These are phyloP conservation scores for Trinectes maculatus DNA, from an alignment of 2,113 vertebrate species.

Conservation along the genomic window DNA sequence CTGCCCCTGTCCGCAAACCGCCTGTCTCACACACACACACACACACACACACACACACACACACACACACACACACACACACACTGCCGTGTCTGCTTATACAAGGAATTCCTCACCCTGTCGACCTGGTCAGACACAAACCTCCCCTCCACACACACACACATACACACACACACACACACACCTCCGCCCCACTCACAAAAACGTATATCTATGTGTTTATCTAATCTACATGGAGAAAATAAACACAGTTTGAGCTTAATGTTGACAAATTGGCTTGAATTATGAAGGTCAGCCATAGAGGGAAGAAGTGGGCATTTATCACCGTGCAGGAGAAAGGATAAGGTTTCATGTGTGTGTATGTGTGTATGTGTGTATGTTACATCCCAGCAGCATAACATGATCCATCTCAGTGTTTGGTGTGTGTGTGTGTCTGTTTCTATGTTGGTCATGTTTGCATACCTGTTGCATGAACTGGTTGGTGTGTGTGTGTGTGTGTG, in stretches of 20 bases:
- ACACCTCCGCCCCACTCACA: constrained; percentile 28
- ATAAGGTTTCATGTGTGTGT: constrained; percentile 43
- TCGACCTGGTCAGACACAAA: background rate
- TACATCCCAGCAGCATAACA: constrained; percentile 54
- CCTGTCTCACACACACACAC: constrained; percentile 41
- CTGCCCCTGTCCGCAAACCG: constrained; percentile 48
- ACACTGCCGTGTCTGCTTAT: constrained; percentile 66
- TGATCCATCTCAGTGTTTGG: too few species aligned
- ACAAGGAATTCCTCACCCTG: constrained; percentile 67
- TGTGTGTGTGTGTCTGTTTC: constrained; percentile 18
- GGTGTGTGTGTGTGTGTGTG: constrained; percentile 50
- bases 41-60: constrained; percentile 54
- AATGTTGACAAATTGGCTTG: constrained; percentile 64
- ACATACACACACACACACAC: too few species aligned
- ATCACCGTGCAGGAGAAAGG: constrained; percentile 53
- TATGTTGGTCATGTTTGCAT: constrained; percentile 37
- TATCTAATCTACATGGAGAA: constrained; percentile 66
- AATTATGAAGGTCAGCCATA: constrained; percentile 59
- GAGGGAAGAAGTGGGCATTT: constrained; percentile 60
- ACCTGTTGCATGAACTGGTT: constrained; percentile 43
- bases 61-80: constrained; percentile 46
- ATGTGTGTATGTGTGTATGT: constrained; percentile 43
- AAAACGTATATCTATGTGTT: constrained; percentile 65
- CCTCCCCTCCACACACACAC: background rate
- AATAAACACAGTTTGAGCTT: constrained; percentile 64